A percentile compares a stretch with the other conserved stretches of the same genome.
Conservation (phyloP, 92 coral and sea anemone species). For the Epizoanthus scotinus region DNA sequence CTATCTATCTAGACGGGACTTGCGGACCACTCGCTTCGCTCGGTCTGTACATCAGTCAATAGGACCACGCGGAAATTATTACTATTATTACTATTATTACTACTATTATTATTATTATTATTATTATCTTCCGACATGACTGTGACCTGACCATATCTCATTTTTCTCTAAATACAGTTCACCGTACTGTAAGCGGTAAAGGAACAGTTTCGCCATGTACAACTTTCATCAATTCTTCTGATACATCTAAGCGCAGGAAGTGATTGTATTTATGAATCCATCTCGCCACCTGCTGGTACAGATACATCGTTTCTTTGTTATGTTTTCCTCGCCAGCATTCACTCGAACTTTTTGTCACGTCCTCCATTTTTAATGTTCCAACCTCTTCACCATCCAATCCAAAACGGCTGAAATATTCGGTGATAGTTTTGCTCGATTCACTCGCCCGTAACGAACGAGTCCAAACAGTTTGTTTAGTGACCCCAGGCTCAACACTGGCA, state of each 20-base stretch:
- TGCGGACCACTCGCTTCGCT: no score
- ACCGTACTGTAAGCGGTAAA: slow-evolving; percentile 28
- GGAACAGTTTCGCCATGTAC: background rate
- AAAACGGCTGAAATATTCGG: background rate
- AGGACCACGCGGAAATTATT: no score
- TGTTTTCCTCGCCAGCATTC: slow-evolving; percentile 9
- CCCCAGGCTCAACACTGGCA: background rate
- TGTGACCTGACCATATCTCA: no score
- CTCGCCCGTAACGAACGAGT: slow-evolving; percentile 10
- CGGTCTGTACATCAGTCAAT: no score
- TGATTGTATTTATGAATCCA: slow-evolving; percentile 42
- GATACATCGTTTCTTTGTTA: slow-evolving; percentile 8
- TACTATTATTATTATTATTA: no score
- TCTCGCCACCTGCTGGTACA: slow-evolving; percentile 36
- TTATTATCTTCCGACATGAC: no score
- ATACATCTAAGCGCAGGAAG: slow-evolving; percentile 6
- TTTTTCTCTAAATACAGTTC: background rate
- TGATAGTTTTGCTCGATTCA: slow-evolving; percentile 21
- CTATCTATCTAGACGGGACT: no score
- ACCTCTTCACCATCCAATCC: background rate
- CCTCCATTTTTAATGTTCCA: background rate
- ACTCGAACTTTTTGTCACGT: background rate
- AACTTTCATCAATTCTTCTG: slow-evolving; percentile 4
- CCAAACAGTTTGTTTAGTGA: slow-evolving; percentile 9
- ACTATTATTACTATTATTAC: no score